Evolutionary conservation across 2,888 invertebrate genomes (phyloP), one percentile per base, ranked within the genome.

Genomic region (Ectemnius lituratus): DNA sequence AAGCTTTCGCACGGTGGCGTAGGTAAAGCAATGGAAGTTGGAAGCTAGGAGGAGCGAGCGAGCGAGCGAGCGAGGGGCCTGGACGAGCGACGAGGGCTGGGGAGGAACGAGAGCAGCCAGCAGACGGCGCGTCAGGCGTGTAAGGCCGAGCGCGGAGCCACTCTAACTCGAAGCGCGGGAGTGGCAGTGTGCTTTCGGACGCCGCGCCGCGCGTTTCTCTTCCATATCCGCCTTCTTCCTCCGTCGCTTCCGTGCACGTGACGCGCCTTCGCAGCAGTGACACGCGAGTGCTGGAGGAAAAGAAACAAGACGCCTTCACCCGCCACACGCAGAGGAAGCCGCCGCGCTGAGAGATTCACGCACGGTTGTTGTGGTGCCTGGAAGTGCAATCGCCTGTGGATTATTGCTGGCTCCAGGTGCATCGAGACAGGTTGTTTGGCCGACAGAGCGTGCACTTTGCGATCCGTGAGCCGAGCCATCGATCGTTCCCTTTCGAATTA

Each of bases 181-280:
- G 73, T 79, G 73, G 75, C 84, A 87, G 86, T 87, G 81, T 78
- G 82, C 78, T 85, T 85, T 85, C 80, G 82, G 79, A 83, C 87
- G 80, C 78, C 79, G 84, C 60, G 78, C 65, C 79, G 86, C 75
- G 83, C 72, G 83, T 71, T 75, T 80, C 82, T 61, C 28, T 6
- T 37, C 45, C 28, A 20, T 14, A 16, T 37, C 16, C 16, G 5
- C 18, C 37, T 2, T n/a, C 20, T 16, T 37, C 28, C 8, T 28
- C 27, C 63, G 27, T 60, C 63, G 64, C 45, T 57, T 45, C 45
- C n/a, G n/a, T 46, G 46, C 28, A 11, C 57, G 57, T 58, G 37
- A 37, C 37, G 37, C 37, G 37, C 37, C 37, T 11, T 4, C 37
- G 37, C 37, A 37, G 8, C 37, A 37, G 37, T 37, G 37, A 37